Conservation (phyloP, 2,888 invertebrate genomes). For the Ganaspis brasiliensis region DNA sequence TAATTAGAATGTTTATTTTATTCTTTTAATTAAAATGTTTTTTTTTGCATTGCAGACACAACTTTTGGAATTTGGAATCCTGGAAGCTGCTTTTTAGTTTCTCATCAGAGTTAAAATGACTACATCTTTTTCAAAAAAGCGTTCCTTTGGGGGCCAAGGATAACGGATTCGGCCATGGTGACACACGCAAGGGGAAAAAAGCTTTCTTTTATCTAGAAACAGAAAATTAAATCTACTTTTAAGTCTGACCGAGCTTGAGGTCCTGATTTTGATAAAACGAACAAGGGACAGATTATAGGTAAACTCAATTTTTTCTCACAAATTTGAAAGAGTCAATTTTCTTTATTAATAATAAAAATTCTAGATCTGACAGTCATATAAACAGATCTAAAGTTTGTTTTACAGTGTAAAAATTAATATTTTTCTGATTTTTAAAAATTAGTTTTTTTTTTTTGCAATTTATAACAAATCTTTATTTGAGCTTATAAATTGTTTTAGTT, state of each 20-base stretch:
- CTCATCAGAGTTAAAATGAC: slow-evolving; percentile 10
- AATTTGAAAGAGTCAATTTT: no score
- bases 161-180: slow-evolving; percentile 32
- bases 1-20: no score
- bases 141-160: slow-evolving; percentile 34
- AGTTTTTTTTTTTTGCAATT: neutral
- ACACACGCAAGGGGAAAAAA: slow-evolving; percentile 41
- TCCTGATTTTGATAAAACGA: neutral
- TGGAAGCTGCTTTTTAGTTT: slow-evolving; percentile 5
- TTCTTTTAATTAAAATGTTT: no score
- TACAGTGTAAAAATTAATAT: slow-evolving; percentile 18
- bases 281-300: neutral
- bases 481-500: neutral
- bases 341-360: no score
- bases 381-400: neutral
- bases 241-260: neutral
- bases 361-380: neutral
- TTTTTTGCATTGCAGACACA: slow-evolving; percentile 5
- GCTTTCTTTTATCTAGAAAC: slow-evolving; percentile 11
- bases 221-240: slow-evolving; percentile 36
- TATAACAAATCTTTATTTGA: no score
- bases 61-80: slow-evolving; percentile 12
- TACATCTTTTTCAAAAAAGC: slow-evolving; percentile 29
- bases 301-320: neutral
- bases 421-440: neutral